These are phyloP conservation scores for Alectura lathami DNA, from an alignment of 2,113 vertebrate species.

Conservation along the genomic window DNA sequence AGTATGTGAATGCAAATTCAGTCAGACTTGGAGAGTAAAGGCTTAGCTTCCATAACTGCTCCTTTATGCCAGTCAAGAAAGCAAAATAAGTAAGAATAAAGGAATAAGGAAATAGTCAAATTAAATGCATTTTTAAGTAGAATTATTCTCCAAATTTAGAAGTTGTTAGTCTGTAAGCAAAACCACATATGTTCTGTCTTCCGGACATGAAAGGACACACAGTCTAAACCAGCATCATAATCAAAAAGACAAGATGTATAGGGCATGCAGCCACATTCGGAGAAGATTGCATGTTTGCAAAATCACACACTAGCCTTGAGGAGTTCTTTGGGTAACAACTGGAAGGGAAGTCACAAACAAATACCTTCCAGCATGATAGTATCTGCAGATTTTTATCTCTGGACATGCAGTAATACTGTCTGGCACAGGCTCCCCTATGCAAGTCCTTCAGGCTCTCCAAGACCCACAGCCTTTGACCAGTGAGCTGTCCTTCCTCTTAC, in stretches of 20 bases:
- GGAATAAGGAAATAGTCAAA: background rate
- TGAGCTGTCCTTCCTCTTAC: fast-evolving
- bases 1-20: background rate
- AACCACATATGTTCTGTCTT: background rate
- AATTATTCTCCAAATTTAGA: background rate
- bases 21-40: background rate
- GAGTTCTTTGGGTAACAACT: background rate
- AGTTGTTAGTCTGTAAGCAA: background rate
- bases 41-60: background rate
- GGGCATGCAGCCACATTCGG: background rate
- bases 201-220: background rate
- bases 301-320: background rate
- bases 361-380: background rate
- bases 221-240: background rate
- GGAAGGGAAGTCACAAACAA: background rate
- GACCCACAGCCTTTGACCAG: background rate
- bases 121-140: background rate
- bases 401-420: background rate
- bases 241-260: background rate
- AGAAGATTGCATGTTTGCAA: background rate
- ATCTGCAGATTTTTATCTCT: background rate
- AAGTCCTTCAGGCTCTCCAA: background rate
- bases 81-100: background rate
- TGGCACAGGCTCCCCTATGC: background rate
- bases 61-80: background rate